Evolutionary conservation across 1,140 invertebrate species (phyloP).

Genomic region (Notospermus geniculatus): DNA sequence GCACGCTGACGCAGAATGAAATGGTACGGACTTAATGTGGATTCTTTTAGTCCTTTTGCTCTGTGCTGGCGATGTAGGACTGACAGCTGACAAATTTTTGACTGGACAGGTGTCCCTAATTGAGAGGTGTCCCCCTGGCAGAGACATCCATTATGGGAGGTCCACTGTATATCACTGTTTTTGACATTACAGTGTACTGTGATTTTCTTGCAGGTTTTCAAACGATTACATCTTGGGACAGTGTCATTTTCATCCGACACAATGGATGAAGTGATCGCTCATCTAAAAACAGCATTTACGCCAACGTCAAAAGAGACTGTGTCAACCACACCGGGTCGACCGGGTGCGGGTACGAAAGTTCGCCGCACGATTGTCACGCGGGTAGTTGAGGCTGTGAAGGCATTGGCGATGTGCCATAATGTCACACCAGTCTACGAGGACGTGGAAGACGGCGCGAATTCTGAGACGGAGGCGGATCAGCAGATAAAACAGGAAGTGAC

Average conservation of each 20-base stretch:
- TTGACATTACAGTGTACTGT: neutral
- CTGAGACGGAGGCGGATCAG: conserved; percentile 50
- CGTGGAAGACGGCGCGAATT: conserved; percentile 44
- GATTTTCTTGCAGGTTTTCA: conserved; percentile 66
- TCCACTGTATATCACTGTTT: neutral
- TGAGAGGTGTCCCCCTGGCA: no score
- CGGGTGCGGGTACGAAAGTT: conserved; percentile 33
- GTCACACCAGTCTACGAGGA: conserved; percentile 94
- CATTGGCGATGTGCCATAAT: conserved; percentile 96
- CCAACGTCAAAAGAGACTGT: conserved; percentile 18
- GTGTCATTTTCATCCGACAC: conserved; percentile 76
- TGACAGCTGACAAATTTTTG: no score
- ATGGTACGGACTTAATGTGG: conserved; percentile 65
- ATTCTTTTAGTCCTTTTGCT: conserved; percentile 30
- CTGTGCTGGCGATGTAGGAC: no score
- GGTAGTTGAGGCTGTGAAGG: conserved; percentile 87
- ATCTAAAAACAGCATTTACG: conserved; percentile 43
- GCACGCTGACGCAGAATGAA: conserved; percentile 97
- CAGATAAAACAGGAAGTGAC: conserved; percentile 51
- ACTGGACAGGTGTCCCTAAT: no score
- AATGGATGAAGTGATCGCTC: conserved; percentile 71
- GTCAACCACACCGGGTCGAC: conserved; percentile 25
- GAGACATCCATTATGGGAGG: no score
- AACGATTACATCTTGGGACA: conserved; percentile 87
- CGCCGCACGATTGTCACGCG: conserved; percentile 67